These are phyloP conservation scores for Philopotamus ludificatus DNA, from an alignment of 1,140 invertebrate species.

Conservation along the genomic window DNA sequence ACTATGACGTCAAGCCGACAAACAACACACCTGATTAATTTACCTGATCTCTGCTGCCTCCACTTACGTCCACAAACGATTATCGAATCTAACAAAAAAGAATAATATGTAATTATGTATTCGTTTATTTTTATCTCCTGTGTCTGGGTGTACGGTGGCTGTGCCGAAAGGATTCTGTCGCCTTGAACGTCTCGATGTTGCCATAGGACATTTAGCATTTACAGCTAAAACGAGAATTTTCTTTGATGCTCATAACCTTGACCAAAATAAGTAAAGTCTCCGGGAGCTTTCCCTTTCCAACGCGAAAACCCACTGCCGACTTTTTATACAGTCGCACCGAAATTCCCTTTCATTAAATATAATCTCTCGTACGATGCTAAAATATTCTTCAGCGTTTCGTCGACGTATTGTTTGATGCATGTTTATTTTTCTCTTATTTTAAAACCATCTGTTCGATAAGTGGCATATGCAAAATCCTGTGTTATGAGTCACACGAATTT, in stretches of 20 bases:
- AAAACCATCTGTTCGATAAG: too few species aligned
- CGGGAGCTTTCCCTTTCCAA: slow-evolving; percentile 7
- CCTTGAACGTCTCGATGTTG: neutral
- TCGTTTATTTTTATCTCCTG: neutral
- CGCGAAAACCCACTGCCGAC: neutral
- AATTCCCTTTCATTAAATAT: neutral
- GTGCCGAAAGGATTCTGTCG: neutral
- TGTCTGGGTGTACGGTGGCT: too few species aligned
- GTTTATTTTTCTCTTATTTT: too few species aligned
- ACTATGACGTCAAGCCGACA: slow-evolving; percentile 11
- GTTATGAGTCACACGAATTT: too few species aligned
- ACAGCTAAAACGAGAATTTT: slow-evolving; percentile 1
- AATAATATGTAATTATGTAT: slow-evolving; percentile 1
- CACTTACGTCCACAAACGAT: neutral
- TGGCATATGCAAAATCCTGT: too few species aligned
- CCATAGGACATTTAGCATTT: neutral
- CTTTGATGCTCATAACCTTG: slow-evolving; percentile 9
- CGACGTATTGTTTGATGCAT: too few species aligned
- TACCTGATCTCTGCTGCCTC: neutral
- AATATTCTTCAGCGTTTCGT: too few species aligned
- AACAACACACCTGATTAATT: slow-evolving; percentile 13
- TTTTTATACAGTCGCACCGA: neutral
- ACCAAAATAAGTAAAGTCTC: slow-evolving; percentile 21
- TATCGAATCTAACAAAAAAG: neutral
- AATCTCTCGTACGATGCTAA: too few species aligned